A percentile compares a stretch with the other conserved stretches of the same genome.
phyloP scores from a whole-genome alignment of 2,113 vertebrate species.

The Protomyctophum bolini region DNA sequence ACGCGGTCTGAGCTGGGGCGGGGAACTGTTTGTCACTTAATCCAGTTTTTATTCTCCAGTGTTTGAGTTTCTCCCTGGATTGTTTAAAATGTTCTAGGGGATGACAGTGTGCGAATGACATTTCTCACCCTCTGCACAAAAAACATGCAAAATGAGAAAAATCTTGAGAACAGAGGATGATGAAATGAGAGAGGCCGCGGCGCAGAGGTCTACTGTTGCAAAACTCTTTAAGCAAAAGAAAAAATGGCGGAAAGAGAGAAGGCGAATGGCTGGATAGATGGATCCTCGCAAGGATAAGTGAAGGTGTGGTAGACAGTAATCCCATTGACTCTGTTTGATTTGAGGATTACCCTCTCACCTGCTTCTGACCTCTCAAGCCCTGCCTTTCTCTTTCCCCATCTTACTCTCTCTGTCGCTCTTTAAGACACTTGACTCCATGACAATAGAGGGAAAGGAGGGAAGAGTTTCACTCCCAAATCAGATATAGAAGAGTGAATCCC shows the following conservation, averaged over 20 bases:
- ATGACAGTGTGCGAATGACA: conserved; percentile 55
- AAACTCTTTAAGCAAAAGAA: conserved; percentile 34
- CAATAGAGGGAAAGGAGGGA: not conserved
- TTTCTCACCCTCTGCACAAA: conserved; percentile 56
- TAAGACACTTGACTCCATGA: conserved; percentile 5
- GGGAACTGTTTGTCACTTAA: conserved; percentile 74
- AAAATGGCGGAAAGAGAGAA: conserved; percentile 4
- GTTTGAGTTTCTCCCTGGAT: conserved; percentile 73
- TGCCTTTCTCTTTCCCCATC: conserved; percentile 47
- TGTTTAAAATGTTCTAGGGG: conserved; percentile 51
- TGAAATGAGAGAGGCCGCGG: not conserved
- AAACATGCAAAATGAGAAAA: conserved; percentile 4
- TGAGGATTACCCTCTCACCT: conserved; percentile 63
- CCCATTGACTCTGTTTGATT: conserved; percentile 53
- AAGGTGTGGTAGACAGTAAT: conserved; percentile 34
- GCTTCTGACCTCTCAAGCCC: conserved; percentile 50
- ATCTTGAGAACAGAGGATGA: conserved; percentile 10
- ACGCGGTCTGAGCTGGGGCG: conserved; percentile 47
- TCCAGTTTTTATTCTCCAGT: conserved; percentile 52
- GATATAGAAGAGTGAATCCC: not conserved
- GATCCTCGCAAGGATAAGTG: conserved; percentile 31
- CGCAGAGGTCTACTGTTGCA: conserved; percentile 32
- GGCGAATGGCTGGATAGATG: conserved; percentile 28
- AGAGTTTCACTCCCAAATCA: not conserved
- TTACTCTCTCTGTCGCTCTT: conserved; percentile 7